Percentiles rank a stretch among this genome's conserved stretches.
Evolutionary conservation across 2,113 vertebrate genomes (phyloP).

Genomic region (Nothocercus julius): DNA sequence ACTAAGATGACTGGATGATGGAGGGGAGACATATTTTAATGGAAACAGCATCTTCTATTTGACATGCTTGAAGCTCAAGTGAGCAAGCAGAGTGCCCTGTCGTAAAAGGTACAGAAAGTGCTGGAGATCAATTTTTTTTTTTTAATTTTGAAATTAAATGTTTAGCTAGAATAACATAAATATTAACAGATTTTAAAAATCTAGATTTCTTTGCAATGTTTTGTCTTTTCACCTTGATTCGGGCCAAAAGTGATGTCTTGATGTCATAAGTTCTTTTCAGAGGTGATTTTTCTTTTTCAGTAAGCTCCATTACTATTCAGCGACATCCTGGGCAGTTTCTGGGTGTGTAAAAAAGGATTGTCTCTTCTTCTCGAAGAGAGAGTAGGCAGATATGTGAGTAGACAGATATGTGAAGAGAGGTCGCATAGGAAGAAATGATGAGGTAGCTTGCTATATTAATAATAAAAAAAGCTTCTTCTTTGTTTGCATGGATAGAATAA

Average conservation of each 20-base stretch:
- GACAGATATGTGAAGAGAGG: background rate
- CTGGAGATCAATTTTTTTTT: background rate
- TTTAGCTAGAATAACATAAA: background rate
- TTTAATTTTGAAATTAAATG: background rate
- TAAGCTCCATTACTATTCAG: background rate
- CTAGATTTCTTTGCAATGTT: background rate
- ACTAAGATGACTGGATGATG: background rate
- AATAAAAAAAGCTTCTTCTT: background rate
- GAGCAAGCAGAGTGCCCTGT: background rate
- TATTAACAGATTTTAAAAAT: background rate
- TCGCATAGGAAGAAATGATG: background rate
- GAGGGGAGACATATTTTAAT: rapidly evolving
- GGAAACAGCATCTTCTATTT: background rate
- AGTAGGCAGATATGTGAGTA: background rate
- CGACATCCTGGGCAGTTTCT: background rate
- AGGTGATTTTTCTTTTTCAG: background rate
- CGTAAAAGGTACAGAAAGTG: background rate
- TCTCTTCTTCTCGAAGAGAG: too few relatives aligned
- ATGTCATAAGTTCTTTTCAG: background rate
- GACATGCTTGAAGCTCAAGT: rapidly evolving
- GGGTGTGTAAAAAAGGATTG: background rate
- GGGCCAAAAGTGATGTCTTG: background rate
- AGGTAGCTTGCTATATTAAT: background rate
- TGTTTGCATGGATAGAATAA: background rate
- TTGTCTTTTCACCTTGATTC: background rate